These are phyloP conservation scores for Odontesthes bonariensis DNA, from an alignment of 2,113 vertebrate species.

Conservation along the genomic window DNA sequence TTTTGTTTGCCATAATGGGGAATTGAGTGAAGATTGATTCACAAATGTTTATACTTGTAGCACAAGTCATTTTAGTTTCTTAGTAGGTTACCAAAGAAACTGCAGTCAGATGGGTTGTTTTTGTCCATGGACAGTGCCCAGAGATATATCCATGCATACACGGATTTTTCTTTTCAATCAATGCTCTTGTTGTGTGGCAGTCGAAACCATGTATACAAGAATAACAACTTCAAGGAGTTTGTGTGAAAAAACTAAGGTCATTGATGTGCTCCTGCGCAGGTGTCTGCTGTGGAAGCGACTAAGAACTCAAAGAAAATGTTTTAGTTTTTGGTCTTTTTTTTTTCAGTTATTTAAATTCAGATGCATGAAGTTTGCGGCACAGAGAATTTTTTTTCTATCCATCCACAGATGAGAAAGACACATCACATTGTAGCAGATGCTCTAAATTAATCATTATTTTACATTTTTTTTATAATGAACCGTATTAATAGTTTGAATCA, in stretches of 20 bases:
- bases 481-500: background rate
- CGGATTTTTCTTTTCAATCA: too few species aligned
- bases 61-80: too few species aligned
- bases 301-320: slow-evolving; percentile 4
- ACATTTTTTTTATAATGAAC: background rate
- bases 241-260: background rate
- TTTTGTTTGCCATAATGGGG: background rate
- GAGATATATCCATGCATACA: too few species aligned
- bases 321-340: background rate
- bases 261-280: background rate
- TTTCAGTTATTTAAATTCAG: background rate
- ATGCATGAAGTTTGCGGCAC: background rate
- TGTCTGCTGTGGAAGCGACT: slow-evolving; percentile 10
- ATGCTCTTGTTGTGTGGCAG: background rate
- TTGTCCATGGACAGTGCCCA: too few species aligned
- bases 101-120: too few species aligned
- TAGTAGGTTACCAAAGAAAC: too few species aligned
- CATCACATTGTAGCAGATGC: background rate
- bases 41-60: too few species aligned
- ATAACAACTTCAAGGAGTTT: background rate
- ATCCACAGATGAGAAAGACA: background rate
- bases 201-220: background rate
- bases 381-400: background rate
- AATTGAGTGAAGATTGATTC: too few species aligned
- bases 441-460: too few species aligned